Base-by-base conservation (phyloP, 2,888 invertebrate genomes). In the Bombylius major region DNA sequence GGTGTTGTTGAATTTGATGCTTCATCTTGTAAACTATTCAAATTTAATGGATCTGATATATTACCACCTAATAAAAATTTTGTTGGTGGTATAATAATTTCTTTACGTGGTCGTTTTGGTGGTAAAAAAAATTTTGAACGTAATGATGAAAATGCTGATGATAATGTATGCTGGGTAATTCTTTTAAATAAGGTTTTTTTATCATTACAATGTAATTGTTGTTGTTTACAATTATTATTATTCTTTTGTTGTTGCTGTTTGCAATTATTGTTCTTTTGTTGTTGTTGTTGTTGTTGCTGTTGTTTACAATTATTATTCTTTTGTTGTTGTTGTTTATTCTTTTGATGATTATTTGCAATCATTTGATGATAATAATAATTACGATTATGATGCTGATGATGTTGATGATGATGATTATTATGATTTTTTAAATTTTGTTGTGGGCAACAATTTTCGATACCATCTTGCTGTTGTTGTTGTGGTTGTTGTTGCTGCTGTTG, bases 31-130 rank as follows among this genome's bases (percentile, higher is more conserved):
- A 97, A 79, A 68, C 94, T 93, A 68, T 91, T 93, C 59, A 97
- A 75, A 76, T 97, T 97, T 50, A 97, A 75, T 0, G 96, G 97
- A 78, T 97, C 97, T 63, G 87, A 87, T 63, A 95, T 95, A 72
- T 93, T 96, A 9, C 96, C 97, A 49, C 96, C 97, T 4, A 96
- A 79, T 5, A 93, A 76, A 75, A 97, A 96, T 72, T 94, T 94
- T 1, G 92, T 92, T 0, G 96, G 95, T 53, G 92, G 86, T 65
- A 92, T 88, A 62, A 87, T 82, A 55, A 81, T 81, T 62, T 86
- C 83, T 65, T 86, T 86, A 62, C 86, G 82, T 53, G 85, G 79
- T 56, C 86, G 79, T 66, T 87, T 87, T 64, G 84, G 82, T 0
- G 86, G 84, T 51, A 86, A 78, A 69, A 84, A 84, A 70, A 85